Conservation (phyloP, 2,113 vertebrate species). For the Gadus chalcogrammus region DNA sequence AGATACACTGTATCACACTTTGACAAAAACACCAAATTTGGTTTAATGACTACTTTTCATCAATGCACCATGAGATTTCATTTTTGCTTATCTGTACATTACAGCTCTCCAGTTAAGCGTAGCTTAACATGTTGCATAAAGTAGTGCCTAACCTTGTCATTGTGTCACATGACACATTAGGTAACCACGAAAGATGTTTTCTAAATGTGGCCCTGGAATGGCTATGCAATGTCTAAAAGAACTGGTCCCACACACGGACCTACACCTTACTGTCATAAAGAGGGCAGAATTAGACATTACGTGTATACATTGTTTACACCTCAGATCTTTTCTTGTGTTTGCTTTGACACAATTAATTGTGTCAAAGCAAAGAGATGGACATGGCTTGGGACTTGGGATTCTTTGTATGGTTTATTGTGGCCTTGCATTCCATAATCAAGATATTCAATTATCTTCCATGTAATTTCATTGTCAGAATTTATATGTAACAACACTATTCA, state of each 20-base stretch:
- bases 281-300: slow-evolving; percentile 17
- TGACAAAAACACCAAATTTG: not conserved
- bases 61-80: not conserved
- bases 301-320: slow-evolving; percentile 16
- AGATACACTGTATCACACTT: too few relatives aligned
- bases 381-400: too few relatives aligned
- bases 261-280: slow-evolving; percentile 50
- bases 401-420: too few relatives aligned
- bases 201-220: slow-evolving; percentile 77
- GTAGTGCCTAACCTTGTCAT: slow-evolving; percentile 65
- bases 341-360: not conserved
- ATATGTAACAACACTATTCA: too few relatives aligned
- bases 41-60: slow-evolving; percentile 17
- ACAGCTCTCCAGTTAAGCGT: slow-evolving; percentile 27
- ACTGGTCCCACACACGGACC: slow-evolving; percentile 54
- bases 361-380: too few relatives aligned
- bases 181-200: slow-evolving; percentile 73
- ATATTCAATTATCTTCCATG: too few relatives aligned
- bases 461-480: too few relatives aligned
- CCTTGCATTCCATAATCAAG: too few relatives aligned
- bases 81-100: slow-evolving; percentile 9
- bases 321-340: slow-evolving; percentile 3
- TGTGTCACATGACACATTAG: slow-evolving; percentile 68
- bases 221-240: slow-evolving; percentile 68
- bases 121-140: slow-evolving; percentile 50